Evolutionary conservation across 2,888 invertebrate genomes (phyloP), one percentile per base, ranked within the genome.

Genomic region (Apotomis betuletana): DNA sequence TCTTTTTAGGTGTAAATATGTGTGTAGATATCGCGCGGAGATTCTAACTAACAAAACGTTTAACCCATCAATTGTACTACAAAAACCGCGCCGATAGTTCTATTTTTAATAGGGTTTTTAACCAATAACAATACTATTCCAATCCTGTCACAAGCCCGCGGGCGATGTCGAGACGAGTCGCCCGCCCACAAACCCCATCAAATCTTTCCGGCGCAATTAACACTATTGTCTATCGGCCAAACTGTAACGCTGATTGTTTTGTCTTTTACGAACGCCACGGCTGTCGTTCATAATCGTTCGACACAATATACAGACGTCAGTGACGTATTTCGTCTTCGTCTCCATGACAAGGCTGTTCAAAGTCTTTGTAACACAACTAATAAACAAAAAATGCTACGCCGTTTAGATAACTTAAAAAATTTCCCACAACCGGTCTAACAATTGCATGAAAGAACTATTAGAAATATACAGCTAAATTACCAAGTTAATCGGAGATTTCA

Each of bases 211-310:
- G 74, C 75, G 73, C 82, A 91, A 91, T 91, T 90, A 89, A 81
- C 81, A 81, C 82, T 83, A 90, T 91, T 90, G 91, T 91, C 82
- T 83, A 78, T 78, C 75, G 77, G 80, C 81, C 77, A 79, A 83
- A 84, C 81, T 82, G 78, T 85, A 83, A 84, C 84, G 81, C 78
- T 81, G 82, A 85, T 87, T 87, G 83, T 87, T 78, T 79, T 74
- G 75, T 83, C 79, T 83, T 86, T 85, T 76, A 73, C 76, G 69
- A 74, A 77, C 75, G 63, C 52, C 72, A 60, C 71, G 63, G 58
- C 70, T 74, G 71, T 74, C 71, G 59, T 36, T 70, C 67, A 74
- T 51, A 68, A 71, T 74, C 63, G 54, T 15, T 49, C 51, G 13
- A 71, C 60, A 64, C 59, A 69, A 67, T 73, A 63, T 46, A 51